Base-by-base conservation (phyloP, 92 coral and sea anemone genomes). In the Umimayanthus kanabou region DNA sequence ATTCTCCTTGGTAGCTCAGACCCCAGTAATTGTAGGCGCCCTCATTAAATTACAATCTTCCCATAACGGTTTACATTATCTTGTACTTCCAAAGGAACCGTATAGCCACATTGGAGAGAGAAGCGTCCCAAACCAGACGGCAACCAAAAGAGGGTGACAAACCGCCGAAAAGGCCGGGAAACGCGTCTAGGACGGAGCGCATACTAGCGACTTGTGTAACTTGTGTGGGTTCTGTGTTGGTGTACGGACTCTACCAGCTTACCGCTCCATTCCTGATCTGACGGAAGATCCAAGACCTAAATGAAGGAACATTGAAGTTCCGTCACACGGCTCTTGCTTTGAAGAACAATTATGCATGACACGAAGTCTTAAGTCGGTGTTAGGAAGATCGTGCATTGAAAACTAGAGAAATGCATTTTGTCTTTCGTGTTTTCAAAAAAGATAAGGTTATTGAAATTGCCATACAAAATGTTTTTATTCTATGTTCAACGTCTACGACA, bases 211-310 rank as follows among this genome's bases (percentile, higher is more conserved):
- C 85, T 20, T 65, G 70, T 81, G 76, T 39, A 81, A 81, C 85
- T 7, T 81, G 37, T 61, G 85, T 81, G 23, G 85, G 85, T 4
- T 65, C 85, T n/a, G 76, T 81, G 37, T 65, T 81, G 42, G 76
- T 81, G 85, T 81, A 81, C n/a, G 85, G 85, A 13, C 37, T 81
- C 37, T 81, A 39, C 55, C 40, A 40, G 22, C 85, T 81, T 13
- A 81, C 85, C 15, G 55, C 39, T 40, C 76, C 76, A 11, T 81
- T 40, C 39, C 58, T 81, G 20, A 65, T 81, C 2, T 81, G 29
- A 80, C 26, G 37, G 0, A 9, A 29, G 20, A 23, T 49, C 40
- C 25, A 45, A 45, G 6, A 5, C 49, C 2, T 33, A 33, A 33
- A 33, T 5, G 49, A 45, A 45, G 49, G 49, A 45, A 4, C 9